A percentile compares a stretch with the other conserved stretches of the same genome.
These are phyloP conservation scores for Pipra filicauda DNA, from an alignment of 2,113 vertebrate species.

Conservation along the genomic window DNA sequence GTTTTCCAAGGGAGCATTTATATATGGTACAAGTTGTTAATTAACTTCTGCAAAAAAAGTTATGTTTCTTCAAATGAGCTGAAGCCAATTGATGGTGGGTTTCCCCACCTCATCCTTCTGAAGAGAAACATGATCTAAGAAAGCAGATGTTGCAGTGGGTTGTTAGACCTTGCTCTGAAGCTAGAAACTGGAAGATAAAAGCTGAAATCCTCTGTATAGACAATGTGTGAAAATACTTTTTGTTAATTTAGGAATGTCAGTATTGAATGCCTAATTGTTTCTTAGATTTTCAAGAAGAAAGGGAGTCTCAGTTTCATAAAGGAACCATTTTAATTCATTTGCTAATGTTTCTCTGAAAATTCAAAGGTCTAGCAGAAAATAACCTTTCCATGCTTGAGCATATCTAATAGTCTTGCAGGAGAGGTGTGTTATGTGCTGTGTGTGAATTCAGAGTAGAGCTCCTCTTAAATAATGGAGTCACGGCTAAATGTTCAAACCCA, in stretches of 20 bases:
- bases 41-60: background rate
- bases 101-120: background rate
- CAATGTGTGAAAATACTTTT: background rate
- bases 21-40: background rate
- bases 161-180: background rate
- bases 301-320: background rate
- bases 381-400: background rate
- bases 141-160: background rate
- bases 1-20: background rate
- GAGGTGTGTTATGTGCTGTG: background rate
- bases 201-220: background rate
- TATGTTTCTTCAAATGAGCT: background rate
- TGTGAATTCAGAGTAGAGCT: background rate
- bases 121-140: background rate
- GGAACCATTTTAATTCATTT: background rate
- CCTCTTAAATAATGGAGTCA: background rate
- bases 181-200: background rate
- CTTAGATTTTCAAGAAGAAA: background rate
- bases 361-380: background rate
- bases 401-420: background rate
- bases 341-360: background rate
- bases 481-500: background rate
- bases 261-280: background rate
- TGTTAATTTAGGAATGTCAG: background rate
- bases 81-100: background rate